Base-by-base conservation (phyloP, 2,888 invertebrate species). In the Lagria hirta region DNA sequence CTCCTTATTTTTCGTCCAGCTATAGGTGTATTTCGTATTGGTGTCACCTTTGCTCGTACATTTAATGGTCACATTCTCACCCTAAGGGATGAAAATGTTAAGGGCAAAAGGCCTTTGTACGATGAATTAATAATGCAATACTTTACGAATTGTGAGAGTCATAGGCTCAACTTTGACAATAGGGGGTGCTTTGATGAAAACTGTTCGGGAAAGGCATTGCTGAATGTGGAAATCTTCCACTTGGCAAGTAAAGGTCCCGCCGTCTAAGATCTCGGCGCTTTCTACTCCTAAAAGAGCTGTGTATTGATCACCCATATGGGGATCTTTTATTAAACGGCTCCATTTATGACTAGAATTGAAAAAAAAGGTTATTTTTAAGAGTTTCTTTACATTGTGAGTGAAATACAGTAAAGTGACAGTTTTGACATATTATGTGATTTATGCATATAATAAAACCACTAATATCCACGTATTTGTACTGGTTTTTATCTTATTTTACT, bases 221-320 rank as follows among this genome's bases (percentile, higher is more conserved):
- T 84, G 78, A 29, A 82, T 71, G n/a, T 81, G 82, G 59, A 80
- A 81, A 60, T 85, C 85, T 36, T 79, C 76, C 15, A 83, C 86
- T 61, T 86, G 83, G 66, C 92, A 91, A 2, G 86, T 85, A 75
- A 88, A 91, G 42, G 80, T 75, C 10, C 91, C 91, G 12, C 82
- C 80, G 62, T 92, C 91, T 18, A 82, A 75, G 12, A 75, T 71
- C 45, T 79, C 80, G 0, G 87, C 84, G 50, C 80, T 81, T 7
- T 83, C 82, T 37, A 91, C 79, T 0, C 83, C 84, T 50, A 91
- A 71, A 18, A 86, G 75, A 1, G 87, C 84, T 57, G 84, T 86
- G 62, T 78, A 78, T 55, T 75, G 71, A 41, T 82, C 79, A 54
- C 72, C 80, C 54, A 72, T 75, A 50, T 72, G 69, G 7, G 65